Percentiles rank a stretch among this genome's conserved stretches.
These are phyloP conservation scores for Neoaliturus tenellus DNA, from an alignment of 2,888 invertebrate species.

Conservation along the genomic window DNA sequence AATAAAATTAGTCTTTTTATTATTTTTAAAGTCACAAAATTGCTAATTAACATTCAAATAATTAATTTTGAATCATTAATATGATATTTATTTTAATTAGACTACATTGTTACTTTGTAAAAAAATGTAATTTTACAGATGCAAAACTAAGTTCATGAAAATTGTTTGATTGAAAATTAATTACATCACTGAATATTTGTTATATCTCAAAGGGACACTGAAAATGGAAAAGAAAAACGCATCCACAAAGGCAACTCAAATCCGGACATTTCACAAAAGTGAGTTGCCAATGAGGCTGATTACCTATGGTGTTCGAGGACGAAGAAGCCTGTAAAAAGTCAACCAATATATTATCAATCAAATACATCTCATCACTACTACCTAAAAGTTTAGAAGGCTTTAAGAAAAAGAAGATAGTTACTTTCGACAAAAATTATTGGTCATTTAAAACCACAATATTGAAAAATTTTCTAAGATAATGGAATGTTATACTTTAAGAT, in stretches of 20 bases:
- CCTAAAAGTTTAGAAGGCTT: not conserved
- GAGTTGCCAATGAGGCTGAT: constrained; percentile 45
- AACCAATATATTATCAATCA: constrained; percentile 40
- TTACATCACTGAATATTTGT: not conserved
- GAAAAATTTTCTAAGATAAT: not conserved
- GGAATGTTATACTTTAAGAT: not conserved
- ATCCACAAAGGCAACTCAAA: constrained; percentile 40
- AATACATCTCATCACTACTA: constrained; percentile 16
- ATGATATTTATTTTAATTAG: no score
- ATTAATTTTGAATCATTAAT: no score
- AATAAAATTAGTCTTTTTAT: not conserved
- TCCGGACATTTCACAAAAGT: not conserved
- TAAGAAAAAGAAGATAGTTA: not conserved
- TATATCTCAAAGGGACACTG: constrained; percentile 14
- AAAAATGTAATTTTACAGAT: no score
- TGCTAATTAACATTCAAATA: no score
- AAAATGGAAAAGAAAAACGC: not conserved
- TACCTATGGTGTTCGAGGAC: constrained; percentile 29
- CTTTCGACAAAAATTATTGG: not conserved
- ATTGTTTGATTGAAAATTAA: no score
- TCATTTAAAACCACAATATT: not conserved
- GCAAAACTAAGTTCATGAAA: no score
- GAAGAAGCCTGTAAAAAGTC: constrained; percentile 49
- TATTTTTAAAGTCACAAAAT: no score
- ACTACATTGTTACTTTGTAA: no score